These are phyloP conservation scores for Isotomurus palustris DNA, from an alignment of 2,888 invertebrate genomes.

Conservation along the genomic window DNA sequence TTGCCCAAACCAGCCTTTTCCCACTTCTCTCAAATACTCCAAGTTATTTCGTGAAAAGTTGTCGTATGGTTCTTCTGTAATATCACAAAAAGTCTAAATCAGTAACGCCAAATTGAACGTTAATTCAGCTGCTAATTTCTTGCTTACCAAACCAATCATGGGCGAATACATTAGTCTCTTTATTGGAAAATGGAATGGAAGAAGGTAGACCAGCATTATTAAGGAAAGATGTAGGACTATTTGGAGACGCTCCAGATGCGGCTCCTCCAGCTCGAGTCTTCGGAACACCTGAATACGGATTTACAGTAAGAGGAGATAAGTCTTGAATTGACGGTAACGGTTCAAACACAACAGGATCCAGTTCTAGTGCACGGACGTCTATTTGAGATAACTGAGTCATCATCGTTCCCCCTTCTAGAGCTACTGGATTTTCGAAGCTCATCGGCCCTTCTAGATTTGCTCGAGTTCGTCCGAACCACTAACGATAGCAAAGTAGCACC, in stretches of 20 bases:
- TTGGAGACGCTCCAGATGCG: constrained; percentile 11
- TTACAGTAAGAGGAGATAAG: constrained; percentile 31
- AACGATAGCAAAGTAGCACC: constrained; percentile 1
- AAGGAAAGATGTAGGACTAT: constrained; percentile 1
- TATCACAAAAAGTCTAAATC: not conserved
- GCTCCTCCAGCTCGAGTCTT: not conserved
- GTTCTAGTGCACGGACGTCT: constrained; percentile 41
- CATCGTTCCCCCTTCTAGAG: constrained; percentile 26
- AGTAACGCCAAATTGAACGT: not conserved
- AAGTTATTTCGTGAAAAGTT: constrained; percentile 71
- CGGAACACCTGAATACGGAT: not conserved
- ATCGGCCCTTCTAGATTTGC: constrained; percentile 19
- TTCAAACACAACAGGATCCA: constrained; percentile 45
- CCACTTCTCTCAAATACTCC: constrained; percentile 75
- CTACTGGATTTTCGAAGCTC: constrained; percentile 42
- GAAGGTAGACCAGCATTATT: constrained; percentile 12
- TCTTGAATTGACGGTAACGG: constrained; percentile 42
- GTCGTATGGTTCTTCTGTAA: constrained; percentile 54
- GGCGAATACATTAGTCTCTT: constrained; percentile 40
- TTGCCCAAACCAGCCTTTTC: constrained; percentile 79
- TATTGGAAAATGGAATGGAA: constrained; percentile 32
- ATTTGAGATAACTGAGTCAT: constrained; percentile 41
- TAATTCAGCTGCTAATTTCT: not conserved
- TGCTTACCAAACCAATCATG: constrained; percentile 46
- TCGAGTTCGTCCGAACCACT: constrained; percentile 35